phyloP scores from a whole-genome alignment of 2,888 invertebrate genomes.

The Meandrusa payeni region DNA sequence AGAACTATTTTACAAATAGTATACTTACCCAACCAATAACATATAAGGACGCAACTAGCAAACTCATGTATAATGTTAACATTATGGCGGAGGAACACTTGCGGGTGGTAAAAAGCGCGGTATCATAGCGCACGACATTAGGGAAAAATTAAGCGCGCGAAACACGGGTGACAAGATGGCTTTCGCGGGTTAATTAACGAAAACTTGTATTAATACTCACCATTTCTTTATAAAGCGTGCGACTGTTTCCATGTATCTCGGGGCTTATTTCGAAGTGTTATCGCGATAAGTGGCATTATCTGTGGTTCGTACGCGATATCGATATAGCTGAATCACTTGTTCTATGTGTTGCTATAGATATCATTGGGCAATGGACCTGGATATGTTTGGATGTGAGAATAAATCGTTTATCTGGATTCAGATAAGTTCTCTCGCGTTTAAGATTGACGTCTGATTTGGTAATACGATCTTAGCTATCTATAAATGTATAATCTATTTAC shows the following conservation, averaged over 20 bases:
- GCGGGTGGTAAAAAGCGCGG: constrained; percentile 22
- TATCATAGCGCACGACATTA: constrained; percentile 27
- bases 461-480: too few relatives aligned
- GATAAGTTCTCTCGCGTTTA: too few relatives aligned
- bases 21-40: constrained; percentile 46
- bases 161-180: constrained; percentile 14
- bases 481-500: too few relatives aligned
- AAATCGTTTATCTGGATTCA: too few relatives aligned
- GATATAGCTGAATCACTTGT: constrained; percentile 12
- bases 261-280: constrained; percentile 33
- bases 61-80: constrained; percentile 37
- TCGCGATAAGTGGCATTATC: constrained; percentile 33
- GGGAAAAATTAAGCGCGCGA: constrained; percentile 20
- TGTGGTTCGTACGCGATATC: constrained; percentile 1
- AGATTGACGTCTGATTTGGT: too few relatives aligned
- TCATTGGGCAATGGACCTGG: constrained; percentile 5
- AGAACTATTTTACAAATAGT: constrained; percentile 8
- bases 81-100: constrained; percentile 29
- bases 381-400: background rate
- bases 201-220: constrained; percentile 56
- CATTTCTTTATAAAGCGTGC: constrained; percentile 57
- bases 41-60: constrained; percentile 41
- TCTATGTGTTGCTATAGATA: constrained; percentile 2
- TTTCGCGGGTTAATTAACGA: constrained; percentile 39
- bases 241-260: constrained; percentile 48